Evolutionary conservation across 2,113 vertebrate species (phyloP), one percentile per base, ranked within the genome.

Genomic region (Zootoca vivipara): DNA sequence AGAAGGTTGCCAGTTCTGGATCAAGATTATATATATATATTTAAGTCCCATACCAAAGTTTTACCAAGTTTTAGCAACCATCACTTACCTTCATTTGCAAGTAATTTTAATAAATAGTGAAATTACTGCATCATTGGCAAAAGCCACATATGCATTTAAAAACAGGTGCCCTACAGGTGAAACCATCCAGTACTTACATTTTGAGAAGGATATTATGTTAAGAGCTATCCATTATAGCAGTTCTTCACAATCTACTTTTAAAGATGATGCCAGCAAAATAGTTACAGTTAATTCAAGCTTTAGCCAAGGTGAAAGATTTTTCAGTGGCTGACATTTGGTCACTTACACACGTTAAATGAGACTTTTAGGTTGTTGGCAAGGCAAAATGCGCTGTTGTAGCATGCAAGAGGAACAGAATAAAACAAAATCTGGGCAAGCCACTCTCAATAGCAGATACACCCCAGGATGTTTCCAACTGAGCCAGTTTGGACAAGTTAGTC

Each of bases 51-150:
- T 35, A 58, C 52, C 22, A 24, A n/a, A 73, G 30, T 26, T 28
- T 22, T n/a, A 90, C 81, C 89, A 16, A 73, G 30, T 26, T 28
- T n/a, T 28, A 90, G 78, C 89, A 16, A 73, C 78, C 90, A 93
- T 87, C 87, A 97, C 96, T 97, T 97, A 97, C 97, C 96, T 97
- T 93, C 42, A 73, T 91, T 95, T 95, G 95, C 92, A 93, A 95
- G 90, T 73, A 90, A 24, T 90, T 90, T 52, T 38, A 20, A 62
- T n/a, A 85, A 56, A 35, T 26, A 92, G 93, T 85, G 90, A 75
- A 74, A 38, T 33, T 10, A 85, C 3, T 38, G 15, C 52, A 73
- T 16, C 56, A 20, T 22, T 62, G 56, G 6, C 33, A 85, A 70
- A 30, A 83, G n/a, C 3, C 35, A 35, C 7, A 28, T 77, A 40